Conservation (phyloP, 1,140 invertebrate genomes). For the Formica exsecta region DNA sequence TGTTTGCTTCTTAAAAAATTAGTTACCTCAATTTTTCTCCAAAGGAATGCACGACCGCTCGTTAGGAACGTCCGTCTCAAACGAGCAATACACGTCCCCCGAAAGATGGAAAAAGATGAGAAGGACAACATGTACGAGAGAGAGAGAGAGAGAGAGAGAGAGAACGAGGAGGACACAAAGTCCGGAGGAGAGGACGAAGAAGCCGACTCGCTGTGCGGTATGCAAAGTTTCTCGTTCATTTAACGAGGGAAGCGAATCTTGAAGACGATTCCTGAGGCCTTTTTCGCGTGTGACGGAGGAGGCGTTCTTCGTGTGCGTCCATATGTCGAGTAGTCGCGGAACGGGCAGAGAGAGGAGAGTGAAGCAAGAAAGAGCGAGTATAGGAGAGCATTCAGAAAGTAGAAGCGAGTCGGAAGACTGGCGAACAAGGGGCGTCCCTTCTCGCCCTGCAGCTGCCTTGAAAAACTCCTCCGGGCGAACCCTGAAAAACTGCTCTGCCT, state of each 20-base stretch:
- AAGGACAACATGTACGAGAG: not conserved
- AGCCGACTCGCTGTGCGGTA: slow-evolving; percentile 70
- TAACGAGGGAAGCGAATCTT: slow-evolving; percentile 85
- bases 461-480: slow-evolving; percentile 76
- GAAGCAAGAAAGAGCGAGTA: slow-evolving; percentile 16
- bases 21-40: not conserved
- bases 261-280: slow-evolving; percentile 79
- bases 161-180: slow-evolving; percentile 5
- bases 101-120: slow-evolving; percentile 35
- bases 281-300: slow-evolving; percentile 74
- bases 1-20: slow-evolving; percentile 1
- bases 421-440: slow-evolving; percentile 55
- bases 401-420: slow-evolving; percentile 48
- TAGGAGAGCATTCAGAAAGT: slow-evolving; percentile 27
- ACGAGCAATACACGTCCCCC: not conserved
- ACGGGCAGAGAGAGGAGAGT: slow-evolving; percentile 21
- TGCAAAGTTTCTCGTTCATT: slow-evolving; percentile 85
- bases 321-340: slow-evolving; percentile 73
- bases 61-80: slow-evolving; percentile 16
- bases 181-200: slow-evolving; percentile 34
- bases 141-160: not conserved
- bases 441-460: slow-evolving; percentile 74
- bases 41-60: slow-evolving; percentile 5
- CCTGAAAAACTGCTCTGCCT: slow-evolving; percentile 83
- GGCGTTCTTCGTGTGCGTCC: slow-evolving; percentile 75